Conservation (phyloP, 2,113 vertebrate species). For the Hemicordylus capensis region DNA sequence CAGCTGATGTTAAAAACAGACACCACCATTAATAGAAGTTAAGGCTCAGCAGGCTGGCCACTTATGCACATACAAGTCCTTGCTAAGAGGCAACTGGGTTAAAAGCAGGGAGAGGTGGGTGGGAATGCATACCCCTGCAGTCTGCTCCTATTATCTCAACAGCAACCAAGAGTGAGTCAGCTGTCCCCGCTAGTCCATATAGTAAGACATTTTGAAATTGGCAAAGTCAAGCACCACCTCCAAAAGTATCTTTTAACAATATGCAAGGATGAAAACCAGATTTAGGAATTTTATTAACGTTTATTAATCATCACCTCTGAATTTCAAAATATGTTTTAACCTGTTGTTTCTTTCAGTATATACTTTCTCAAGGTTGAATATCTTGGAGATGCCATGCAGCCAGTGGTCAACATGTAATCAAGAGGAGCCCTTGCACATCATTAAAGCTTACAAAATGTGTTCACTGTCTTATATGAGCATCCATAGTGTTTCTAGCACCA, state of each 20-base stretch:
- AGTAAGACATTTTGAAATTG: constrained; percentile 14
- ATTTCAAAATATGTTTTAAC: constrained; percentile 69
- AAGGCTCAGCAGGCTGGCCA: background rate
- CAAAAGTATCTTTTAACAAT: constrained; percentile 3
- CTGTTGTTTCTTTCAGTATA: constrained; percentile 74
- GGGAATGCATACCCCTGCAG: background rate
- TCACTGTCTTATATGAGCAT: constrained; percentile 63
- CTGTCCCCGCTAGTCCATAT: background rate
- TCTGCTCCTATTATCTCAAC: background rate
- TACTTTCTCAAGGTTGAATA: constrained; percentile 74
- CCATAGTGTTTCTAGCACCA: constrained; percentile 56
- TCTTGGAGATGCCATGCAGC: constrained; percentile 74
- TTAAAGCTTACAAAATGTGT: constrained; percentile 66
- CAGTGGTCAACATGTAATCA: constrained; percentile 73
- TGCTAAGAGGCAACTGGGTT: too few species aligned
- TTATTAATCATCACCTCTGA: constrained; percentile 49
- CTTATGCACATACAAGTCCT: background rate
- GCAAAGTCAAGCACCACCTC: background rate
- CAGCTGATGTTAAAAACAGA: background rate
- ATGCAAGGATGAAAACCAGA: background rate
- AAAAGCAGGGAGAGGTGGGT: background rate
- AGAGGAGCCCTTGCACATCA: constrained; percentile 69
- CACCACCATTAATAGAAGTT: background rate
- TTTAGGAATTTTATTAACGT: constrained; percentile 12
- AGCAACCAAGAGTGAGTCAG: background rate